Evolutionary conservation across 2,888 invertebrate genomes (phyloP).

Genomic region (Willowsia nigromaculata): DNA sequence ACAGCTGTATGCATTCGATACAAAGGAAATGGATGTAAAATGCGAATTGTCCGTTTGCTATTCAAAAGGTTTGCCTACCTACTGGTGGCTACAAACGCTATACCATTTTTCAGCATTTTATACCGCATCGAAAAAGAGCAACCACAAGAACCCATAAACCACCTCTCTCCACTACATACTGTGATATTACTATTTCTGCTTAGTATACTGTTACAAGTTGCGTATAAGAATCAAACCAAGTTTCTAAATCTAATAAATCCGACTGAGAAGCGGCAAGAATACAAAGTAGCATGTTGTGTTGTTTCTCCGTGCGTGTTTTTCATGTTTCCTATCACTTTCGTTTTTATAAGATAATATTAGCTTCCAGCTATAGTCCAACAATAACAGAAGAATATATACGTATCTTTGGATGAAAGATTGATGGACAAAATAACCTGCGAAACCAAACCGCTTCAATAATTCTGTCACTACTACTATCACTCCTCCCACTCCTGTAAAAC

Average conservation of each 20-base stretch:
- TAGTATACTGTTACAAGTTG: not conserved
- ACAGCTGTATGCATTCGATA: not conserved
- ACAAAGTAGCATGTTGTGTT: slow-evolving; percentile 31
- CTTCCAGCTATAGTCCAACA: too few relatives aligned
- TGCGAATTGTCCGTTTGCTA: not conserved
- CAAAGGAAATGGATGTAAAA: not conserved
- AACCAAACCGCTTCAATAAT: slow-evolving; percentile 50
- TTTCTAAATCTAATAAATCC: slow-evolving; percentile 61
- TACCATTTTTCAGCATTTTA: not conserved
- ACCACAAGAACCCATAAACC: slow-evolving; percentile 24
- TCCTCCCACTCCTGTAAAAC: not conserved
- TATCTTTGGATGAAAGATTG: slow-evolving; percentile 50
- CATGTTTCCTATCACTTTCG: not conserved
- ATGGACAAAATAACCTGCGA: slow-evolving; percentile 49
- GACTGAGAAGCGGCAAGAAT: slow-evolving; percentile 10
- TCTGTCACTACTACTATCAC: slow-evolving; percentile 17
- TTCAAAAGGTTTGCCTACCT: not conserved
- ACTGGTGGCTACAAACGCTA: not conserved
- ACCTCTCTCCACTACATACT: not conserved
- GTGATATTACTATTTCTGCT: not conserved
- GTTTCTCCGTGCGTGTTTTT: not conserved
- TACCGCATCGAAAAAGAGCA: not conserved
- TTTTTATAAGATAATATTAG: not conserved
- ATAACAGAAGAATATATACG: not conserved
- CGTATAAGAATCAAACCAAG: not conserved